These are phyloP conservation scores for Gymnogyps californianus DNA, from an alignment of 2,113 vertebrate species.

Conservation along the genomic window DNA sequence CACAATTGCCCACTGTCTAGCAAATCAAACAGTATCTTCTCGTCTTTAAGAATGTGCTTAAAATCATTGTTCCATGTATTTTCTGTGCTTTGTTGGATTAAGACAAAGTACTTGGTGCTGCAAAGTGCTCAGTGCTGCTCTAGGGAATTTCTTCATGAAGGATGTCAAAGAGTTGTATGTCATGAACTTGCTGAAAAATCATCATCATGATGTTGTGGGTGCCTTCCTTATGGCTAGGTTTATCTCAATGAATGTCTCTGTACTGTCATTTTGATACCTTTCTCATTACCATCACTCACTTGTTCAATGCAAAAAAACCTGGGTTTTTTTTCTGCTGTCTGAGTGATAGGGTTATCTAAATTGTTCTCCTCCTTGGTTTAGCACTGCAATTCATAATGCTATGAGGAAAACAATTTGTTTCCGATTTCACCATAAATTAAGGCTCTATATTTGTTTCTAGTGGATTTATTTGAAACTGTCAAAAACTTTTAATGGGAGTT, in stretches of 20 bases:
- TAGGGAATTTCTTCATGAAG: constrained; percentile 11
- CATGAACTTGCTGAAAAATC: constrained; percentile 9
- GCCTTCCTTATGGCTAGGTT: constrained; percentile 16
- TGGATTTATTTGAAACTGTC: background rate
- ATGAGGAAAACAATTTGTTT: background rate
- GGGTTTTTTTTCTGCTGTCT: background rate
- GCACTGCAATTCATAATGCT: background rate
- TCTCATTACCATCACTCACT: constrained; percentile 26
- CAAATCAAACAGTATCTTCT: background rate
- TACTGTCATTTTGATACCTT: constrained; percentile 18
- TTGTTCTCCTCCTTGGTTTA: background rate
- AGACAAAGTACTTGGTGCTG: background rate
- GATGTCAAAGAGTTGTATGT: background rate
- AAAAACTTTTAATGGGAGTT: background rate
- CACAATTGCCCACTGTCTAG: background rate
- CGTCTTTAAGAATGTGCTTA: background rate
- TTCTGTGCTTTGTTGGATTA: background rate
- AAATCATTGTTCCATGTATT: background rate
- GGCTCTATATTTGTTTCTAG: background rate
- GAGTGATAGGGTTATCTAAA: background rate
- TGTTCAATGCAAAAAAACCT: background rate
- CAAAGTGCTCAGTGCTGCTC: constrained; percentile 17
- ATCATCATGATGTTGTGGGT: background rate
- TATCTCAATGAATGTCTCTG: constrained; percentile 41
- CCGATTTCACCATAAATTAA: background rate